Percentiles rank a stretch among this genome's conserved stretches.
Evolutionary conservation across 2,888 invertebrate genomes (phyloP).

Genomic region (Odontocerum albicorne): DNA sequence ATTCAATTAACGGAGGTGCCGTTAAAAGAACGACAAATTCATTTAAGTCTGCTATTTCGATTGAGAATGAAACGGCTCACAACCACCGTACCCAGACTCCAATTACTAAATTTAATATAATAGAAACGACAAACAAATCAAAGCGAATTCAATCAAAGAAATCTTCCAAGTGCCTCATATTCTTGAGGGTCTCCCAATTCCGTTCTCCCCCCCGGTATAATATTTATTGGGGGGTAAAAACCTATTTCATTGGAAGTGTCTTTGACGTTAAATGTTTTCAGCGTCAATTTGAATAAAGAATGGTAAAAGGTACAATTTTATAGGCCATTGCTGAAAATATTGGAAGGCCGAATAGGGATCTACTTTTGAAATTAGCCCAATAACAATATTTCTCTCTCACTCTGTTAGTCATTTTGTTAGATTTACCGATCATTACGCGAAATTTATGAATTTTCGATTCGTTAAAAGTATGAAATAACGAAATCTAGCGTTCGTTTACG

Average conservation of each 20-base stretch:
- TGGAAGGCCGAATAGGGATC: not conserved
- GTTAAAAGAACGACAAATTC: too few species aligned
- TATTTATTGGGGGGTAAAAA: not conserved
- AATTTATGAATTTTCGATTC: not conserved
- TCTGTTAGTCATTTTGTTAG: not conserved
- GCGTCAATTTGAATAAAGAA: conserved; percentile 11
- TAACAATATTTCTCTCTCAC: conserved; percentile 8
- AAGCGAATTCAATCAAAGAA: too few species aligned
- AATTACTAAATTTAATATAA: too few species aligned
- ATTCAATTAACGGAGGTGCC: too few species aligned
- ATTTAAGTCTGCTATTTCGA: too few species aligned
- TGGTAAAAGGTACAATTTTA: conserved; percentile 1
- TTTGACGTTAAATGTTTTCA: conserved; percentile 8
- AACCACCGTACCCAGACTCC: too few species aligned
- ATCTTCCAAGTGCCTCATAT: not conserved
- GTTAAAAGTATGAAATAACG: too few species aligned
- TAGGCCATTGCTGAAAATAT: conserved; percentile 14
- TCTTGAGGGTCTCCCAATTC: not conserved
- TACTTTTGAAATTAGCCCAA: conserved; percentile 11
- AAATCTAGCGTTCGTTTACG: too few species aligned
- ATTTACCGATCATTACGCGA: not conserved
- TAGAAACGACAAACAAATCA: too few species aligned
- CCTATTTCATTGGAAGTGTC: conserved; percentile 1
- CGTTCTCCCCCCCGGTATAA: not conserved
- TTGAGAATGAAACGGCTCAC: too few species aligned